Base-by-base conservation (phyloP, 2,113 vertebrate genomes). In the Engystomops pustulosus region DNA sequence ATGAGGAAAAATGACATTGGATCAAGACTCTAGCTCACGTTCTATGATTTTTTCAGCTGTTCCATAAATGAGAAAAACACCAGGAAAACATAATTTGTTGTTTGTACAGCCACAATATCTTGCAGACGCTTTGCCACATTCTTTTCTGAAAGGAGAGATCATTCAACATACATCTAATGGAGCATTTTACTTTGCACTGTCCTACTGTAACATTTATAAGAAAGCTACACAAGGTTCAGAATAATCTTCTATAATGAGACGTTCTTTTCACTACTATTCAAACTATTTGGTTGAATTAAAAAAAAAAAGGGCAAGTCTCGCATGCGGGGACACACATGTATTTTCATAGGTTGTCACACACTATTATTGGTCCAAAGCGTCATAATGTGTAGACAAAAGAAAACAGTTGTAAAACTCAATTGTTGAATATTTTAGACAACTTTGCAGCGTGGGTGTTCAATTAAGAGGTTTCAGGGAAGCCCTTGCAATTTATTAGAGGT, bases 401-500 rank as follows among this genome's bases (percentile, higher is more conserved):
- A 78, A 84, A 78, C 82, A 55, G 44, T 84, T 84, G 62, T 84
- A 78, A 53, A 69, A 76, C 32, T 68, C 17, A 67, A 84, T 45
- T 49, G 30, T 67, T n/a, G n/a, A 55, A 68, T 17, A 58, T n/a
- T 78, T 53, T 51, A 69, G 72, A 78, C 72, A 78, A 84, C 69
- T 76, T 68, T 78, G 60, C 82, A 53, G 62, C 70, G 82, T 84
- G 82, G 82, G 82, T 84, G 82, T 84, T 84, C 82, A 84, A 84
- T 69, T 78, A 78, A n/a, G 60, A 69, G 47, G 45, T 65, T 60
- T 47, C 82, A 60, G 27, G 77, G 87, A 90, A 88, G 88, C 38
- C 32, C 6, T 81, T 74, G 44, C 86, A 87, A 67, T 90, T 93
- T 91, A 88, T 90, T 89, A 90, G 89, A 76, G 80, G 75, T 87